These are phyloP conservation scores for Naso thynnoides DNA, from an alignment of 2,797 vertebrate genomes.

Conservation along the genomic window DNA sequence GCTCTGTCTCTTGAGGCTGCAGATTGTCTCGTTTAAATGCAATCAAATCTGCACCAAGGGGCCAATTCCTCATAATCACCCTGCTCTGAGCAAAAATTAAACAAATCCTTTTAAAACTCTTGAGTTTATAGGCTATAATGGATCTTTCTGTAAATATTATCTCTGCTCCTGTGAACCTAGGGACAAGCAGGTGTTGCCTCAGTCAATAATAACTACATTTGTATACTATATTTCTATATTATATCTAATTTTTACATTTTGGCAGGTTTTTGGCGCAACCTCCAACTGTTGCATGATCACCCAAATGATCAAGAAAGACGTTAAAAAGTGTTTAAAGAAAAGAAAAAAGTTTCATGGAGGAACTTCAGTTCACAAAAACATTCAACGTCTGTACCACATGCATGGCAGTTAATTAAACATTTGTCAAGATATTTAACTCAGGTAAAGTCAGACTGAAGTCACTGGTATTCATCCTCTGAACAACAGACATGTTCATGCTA, in stretches of 20 bases:
- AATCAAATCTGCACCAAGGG: constrained; percentile 45
- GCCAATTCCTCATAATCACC: constrained; percentile 33
- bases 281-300: neutral
- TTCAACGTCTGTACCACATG: neutral
- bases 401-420: neutral
- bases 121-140: constrained; percentile 18
- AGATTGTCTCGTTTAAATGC: constrained; percentile 42
- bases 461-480: neutral
- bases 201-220: neutral
- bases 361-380: neutral
- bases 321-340: neutral
- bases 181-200: neutral
- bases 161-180: neutral
- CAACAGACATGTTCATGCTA: neutral
- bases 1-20: constrained; percentile 58
- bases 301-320: neutral
- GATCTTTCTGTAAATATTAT: constrained; percentile 34
- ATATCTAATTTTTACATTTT: neutral
- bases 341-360: neutral
- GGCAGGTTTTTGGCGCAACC: neutral
- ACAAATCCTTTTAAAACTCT: constrained; percentile 1
- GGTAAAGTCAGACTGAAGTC: neutral
- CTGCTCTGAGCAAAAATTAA: constrained; percentile 21
- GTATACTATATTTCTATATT: neutral
- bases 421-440: neutral